A percentile compares a stretch with the other conserved stretches of the same genome.
phyloP scores from a whole-genome alignment of 2,113 vertebrate species.

The Calonectris borealis region DNA sequence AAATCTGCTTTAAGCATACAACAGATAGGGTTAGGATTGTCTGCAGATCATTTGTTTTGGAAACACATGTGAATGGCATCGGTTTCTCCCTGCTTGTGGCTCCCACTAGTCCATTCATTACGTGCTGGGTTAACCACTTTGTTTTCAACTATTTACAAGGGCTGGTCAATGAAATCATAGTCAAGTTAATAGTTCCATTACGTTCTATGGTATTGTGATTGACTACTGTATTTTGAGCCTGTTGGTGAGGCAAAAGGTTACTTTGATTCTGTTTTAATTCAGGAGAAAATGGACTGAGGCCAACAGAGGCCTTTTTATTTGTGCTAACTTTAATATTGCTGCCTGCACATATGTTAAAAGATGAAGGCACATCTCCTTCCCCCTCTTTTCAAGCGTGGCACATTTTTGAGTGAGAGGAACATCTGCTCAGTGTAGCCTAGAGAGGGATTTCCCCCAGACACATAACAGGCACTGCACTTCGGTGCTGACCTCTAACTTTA shows the following conservation, averaged over 20 bases:
- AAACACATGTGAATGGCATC: background rate
- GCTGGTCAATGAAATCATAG: background rate
- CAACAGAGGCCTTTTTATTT: background rate
- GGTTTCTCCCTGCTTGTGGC: background rate
- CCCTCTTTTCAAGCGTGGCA: background rate
- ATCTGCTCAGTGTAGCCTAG: background rate
- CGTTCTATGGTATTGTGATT: background rate
- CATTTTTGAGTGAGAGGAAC: background rate
- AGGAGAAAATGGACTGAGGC: background rate
- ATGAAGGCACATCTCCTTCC: background rate
- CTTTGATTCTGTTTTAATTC: background rate
- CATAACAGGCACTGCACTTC: background rate
- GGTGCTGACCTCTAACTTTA: background rate
- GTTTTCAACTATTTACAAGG: background rate
- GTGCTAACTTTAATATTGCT: background rate
- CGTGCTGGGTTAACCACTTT: background rate
- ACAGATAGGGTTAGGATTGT: background rate
- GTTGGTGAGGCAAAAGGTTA: background rate
- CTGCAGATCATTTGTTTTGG: background rate
- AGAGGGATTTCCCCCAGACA: background rate
- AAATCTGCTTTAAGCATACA: background rate
- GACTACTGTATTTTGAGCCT: background rate
- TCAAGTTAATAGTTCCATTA: background rate
- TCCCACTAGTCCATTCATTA: background rate
- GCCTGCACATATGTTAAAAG: background rate